phyloP scores from a whole-genome alignment of 2,797 vertebrate genomes.

The Crocidura indochinensis region DNA sequence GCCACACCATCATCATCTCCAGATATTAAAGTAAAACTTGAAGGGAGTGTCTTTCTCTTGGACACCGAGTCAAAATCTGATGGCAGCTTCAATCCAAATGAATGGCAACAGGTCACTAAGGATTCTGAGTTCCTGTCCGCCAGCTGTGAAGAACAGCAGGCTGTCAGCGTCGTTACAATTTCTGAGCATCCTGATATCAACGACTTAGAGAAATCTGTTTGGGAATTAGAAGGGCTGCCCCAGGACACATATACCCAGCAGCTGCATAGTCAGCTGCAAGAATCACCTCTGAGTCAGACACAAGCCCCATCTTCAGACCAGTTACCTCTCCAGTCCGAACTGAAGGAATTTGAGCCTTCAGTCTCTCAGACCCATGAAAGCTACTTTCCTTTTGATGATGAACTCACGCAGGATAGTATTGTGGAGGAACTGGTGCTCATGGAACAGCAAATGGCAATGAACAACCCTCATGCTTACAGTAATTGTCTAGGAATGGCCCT shows the following conservation, averaged over 20 bases:
- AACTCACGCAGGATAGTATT: constrained; percentile 99
- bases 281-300: constrained; percentile 89
- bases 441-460: constrained; percentile 99
- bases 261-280: constrained; percentile 89
- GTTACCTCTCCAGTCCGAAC: constrained; percentile 92
- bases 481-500: constrained; percentile 93
- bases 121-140: constrained; percentile 90
- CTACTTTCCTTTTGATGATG: constrained; percentile 97
- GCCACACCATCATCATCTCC: constrained; percentile 89
- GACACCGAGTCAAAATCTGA: constrained; percentile 91
- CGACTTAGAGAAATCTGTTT: constrained; percentile 93
- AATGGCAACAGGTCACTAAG: constrained; percentile 93
- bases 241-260: constrained; percentile 89
- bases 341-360: constrained; percentile 94
- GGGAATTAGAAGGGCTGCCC: constrained; percentile 91
- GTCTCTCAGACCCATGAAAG: constrained; percentile 95
- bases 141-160: constrained; percentile 88
- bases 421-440: constrained; percentile 99
- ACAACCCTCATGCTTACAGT: constrained; percentile 93
- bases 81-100: constrained; percentile 90
- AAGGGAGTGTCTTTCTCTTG: constrained; percentile 92
- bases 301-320: constrained; percentile 92
- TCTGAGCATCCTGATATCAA: constrained; percentile 88
- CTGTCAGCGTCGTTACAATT: constrained; percentile 88
- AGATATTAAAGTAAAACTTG: constrained; percentile 92